Base-by-base conservation (phyloP, 2,797 vertebrate genomes). In the Cuculus canorus region DNA sequence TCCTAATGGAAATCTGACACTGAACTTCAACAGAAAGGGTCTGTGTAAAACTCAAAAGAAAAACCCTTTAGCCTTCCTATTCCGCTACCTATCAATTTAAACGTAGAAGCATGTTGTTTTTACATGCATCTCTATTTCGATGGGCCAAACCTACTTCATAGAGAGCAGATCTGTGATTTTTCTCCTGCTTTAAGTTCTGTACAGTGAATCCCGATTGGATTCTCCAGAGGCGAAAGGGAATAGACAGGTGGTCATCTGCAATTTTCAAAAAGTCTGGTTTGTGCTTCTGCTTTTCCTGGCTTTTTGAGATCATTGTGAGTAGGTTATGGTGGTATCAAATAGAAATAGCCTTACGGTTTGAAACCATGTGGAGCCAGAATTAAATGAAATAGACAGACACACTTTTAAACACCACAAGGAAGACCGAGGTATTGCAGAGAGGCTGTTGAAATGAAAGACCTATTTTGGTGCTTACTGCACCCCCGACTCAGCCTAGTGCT, bases 381-480 rank as follows among this genome's bases (percentile, higher is more conserved):
- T 32, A 32, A 61, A n/a, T 12, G 9, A 78, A 72, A 70, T 6
- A 3, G 39, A 47, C 45, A 3, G 39, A 47, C 45, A n/a, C 61
- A 28, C 39, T 92, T 92, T 84, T 48, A 61, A 78, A 43, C 17
- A 85, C 41, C 17, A 3, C 5, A 27, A 27, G 59, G 84, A 87
- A 59, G 12, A 33, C 27, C 45, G 60, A 95, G 83, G 92, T 87
- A 79, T 33, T 93, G 91, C 72, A 83, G 56, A 87, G 93, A 96
- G 73, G 82, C 92, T 90, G 79, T 63, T 94, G 5, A 88, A 86
- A 54, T 75, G 48, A 54, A 41, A 53, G 52, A 59, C 17, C 64
- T 88, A 41, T 11, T 82, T 90, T 86, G 96, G 94, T 95, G 95
- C 94, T 92, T 91, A 69, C 30, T 80, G 89, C 88, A 91, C 90